Evolutionary conservation across 1,140 invertebrate genomes (phyloP).

Genomic region (Macrostomum lignano): DNA sequence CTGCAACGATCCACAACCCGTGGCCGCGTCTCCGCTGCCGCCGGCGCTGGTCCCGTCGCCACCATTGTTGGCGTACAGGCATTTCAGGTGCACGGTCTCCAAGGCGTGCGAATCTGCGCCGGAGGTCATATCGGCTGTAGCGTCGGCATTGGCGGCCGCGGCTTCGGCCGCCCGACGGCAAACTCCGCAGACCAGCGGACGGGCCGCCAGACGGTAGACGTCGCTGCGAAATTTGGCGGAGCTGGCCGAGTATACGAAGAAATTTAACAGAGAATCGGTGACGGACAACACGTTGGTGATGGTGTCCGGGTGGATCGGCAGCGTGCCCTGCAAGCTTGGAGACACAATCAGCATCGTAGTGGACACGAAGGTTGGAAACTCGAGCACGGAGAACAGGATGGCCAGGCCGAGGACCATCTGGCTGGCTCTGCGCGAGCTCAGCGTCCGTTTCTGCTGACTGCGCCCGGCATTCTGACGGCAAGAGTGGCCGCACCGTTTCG

Average conservation of each 20-base stretch:
- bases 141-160: no score
- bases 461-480: neutral
- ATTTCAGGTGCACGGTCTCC: no score
- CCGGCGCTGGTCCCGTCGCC: no score
- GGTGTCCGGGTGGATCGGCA: slow-evolving; percentile 1
- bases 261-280: neutral
- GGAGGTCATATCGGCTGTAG: no score
- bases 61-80: no score
- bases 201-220: slow-evolving; percentile 10
- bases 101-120: no score
- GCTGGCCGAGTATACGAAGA: slow-evolving; percentile 1
- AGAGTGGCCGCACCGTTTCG: neutral
- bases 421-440: no score
- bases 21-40: no score
- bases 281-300: slow-evolving; percentile 1
- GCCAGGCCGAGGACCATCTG: neutral
- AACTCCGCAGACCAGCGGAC: slow-evolving; percentile 10
- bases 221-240: neutral
- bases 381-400: neutral
- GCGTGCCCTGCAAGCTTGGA: neutral
- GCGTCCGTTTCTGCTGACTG: neutral
- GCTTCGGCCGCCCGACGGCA: no score
- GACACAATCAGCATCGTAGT: neutral
- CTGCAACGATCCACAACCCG: no score
- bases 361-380: slow-evolving; percentile 1